phyloP scores from a whole-genome alignment of 2,797 vertebrate species.

The Morelia viridis region DNA sequence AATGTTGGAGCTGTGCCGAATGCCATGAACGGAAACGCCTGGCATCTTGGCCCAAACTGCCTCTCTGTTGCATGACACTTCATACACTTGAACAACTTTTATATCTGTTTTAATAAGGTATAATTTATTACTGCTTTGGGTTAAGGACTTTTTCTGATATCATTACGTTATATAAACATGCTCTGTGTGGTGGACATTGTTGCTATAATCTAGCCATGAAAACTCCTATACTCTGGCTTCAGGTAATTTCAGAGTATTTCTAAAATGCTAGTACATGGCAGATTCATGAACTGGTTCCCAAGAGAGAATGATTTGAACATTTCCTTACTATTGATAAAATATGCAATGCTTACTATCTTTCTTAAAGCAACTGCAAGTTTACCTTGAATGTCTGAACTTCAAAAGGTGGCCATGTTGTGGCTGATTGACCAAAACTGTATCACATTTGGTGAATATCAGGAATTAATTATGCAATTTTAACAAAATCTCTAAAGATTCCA shows the following conservation, averaged over 20 bases:
- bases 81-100: slow-evolving; percentile 92
- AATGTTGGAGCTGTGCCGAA: slow-evolving; percentile 57
- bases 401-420: slow-evolving; percentile 41
- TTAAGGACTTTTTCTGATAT: slow-evolving; percentile 75
- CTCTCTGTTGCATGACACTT: slow-evolving; percentile 86
- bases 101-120: slow-evolving; percentile 83
- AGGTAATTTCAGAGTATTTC: slow-evolving; percentile 66
- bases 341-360: slow-evolving; percentile 32
- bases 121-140: slow-evolving; percentile 90
- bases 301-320: slow-evolving; percentile 41
- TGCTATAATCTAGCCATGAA: slow-evolving; percentile 77
- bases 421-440: slow-evolving; percentile 50
- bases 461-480: slow-evolving; percentile 15
- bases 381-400: slow-evolving; percentile 47
- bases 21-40: slow-evolving; percentile 77
- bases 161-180: slow-evolving; percentile 78
- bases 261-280: slow-evolving; percentile 65
- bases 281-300: slow-evolving; percentile 60
- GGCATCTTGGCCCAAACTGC: slow-evolving; percentile 79
- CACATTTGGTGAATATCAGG: not conserved
- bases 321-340: slow-evolving; percentile 21
- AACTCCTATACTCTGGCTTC: slow-evolving; percentile 26
- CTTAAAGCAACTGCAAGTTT: slow-evolving; percentile 49
- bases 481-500: not conserved
- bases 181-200: slow-evolving; percentile 70